phyloP scores from a whole-genome alignment of 1,140 invertebrate species.

The Coenobita brevimanus region DNA sequence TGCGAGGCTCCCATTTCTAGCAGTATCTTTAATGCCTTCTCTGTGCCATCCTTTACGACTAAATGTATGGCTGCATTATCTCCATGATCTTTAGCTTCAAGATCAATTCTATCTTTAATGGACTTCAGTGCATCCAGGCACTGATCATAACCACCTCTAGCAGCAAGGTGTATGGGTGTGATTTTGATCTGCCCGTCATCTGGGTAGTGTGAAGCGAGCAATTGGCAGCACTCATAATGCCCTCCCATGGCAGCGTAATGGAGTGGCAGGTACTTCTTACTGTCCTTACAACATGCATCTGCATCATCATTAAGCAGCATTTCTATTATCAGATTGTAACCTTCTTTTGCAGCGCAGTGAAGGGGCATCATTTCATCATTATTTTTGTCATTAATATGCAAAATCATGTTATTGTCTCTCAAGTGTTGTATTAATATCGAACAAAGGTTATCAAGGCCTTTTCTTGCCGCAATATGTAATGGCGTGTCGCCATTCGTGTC shows the following conservation, averaged over 20 bases:
- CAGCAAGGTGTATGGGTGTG: conserved; percentile 15
- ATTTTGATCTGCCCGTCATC: neutral
- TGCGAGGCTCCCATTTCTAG: neutral
- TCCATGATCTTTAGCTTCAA: neutral
- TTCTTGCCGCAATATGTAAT: conserved; percentile 33
- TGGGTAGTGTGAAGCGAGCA: neutral
- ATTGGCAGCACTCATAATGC: neutral
- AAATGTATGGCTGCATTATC: conserved; percentile 20
- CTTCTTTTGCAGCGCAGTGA: conserved; percentile 9
- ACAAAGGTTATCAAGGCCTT: neutral
- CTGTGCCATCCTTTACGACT: neutral
- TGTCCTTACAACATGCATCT: neutral
- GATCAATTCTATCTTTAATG: neutral
- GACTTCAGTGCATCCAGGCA: neutral
- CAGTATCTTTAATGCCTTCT: neutral
- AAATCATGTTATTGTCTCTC: neutral
- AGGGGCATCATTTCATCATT: conserved; percentile 18
- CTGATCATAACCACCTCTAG: conserved; percentile 22
- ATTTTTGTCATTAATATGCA: conserved; percentile 2
- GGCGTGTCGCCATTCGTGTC: conserved; percentile 19
- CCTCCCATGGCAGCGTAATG: conserved; percentile 32
- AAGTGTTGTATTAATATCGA: neutral
- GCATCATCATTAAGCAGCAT: conserved; percentile 19
- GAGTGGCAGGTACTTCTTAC: conserved; percentile 15
- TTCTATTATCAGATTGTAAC: neutral